Evolutionary conservation across 2,888 invertebrate species (phyloP), one percentile per base, ranked within the genome.

Genomic region (Arctia plantaginis): DNA sequence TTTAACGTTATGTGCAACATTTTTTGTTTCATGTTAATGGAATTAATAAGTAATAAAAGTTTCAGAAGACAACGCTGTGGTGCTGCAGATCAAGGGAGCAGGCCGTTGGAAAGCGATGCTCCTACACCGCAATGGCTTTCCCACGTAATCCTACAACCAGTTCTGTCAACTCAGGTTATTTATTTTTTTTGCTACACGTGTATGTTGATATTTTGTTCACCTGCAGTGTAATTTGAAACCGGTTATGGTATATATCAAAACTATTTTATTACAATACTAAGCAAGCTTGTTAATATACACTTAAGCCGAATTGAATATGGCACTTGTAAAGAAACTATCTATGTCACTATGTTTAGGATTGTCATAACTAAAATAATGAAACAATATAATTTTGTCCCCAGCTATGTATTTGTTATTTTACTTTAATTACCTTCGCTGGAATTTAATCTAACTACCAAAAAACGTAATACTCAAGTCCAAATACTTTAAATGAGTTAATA

Each of bases 61-160:
- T 96, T 79, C 95, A 97, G 97, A 96, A 96, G 89, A 97, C 97
- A 67, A 90, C 93, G 75, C 90, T 92, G 74, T 96, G 96, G 89
- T 95, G 95, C 85, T 91, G 93, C 90, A 91, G 82, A 67, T 83
- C 82, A 73, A 85, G 76, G 12, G 84, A 85, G n/a, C 72, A 71
- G 0, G 55, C 84, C 0, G 75, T 80, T 3, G 79, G 84, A 66
- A 95, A 96, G 85, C 94, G 96, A 80, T 93, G 96, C 85, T 96
- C 97, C 62, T 97, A 97, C 91, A 96, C 96, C 78, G 94, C 96
- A 74, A 90, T 97, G 86, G 96, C 97, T 73, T 91, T 97, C 85
- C 92, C 96, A 1, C 93, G 93, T 85, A 94, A 94, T 83, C 92
- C 93, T 78, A 92, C 94, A 78, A 90, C 94, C 87, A 94, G 91